Conservation (phyloP, 2,888 invertebrate genomes). For the Nemotelus pantherinus region DNA sequence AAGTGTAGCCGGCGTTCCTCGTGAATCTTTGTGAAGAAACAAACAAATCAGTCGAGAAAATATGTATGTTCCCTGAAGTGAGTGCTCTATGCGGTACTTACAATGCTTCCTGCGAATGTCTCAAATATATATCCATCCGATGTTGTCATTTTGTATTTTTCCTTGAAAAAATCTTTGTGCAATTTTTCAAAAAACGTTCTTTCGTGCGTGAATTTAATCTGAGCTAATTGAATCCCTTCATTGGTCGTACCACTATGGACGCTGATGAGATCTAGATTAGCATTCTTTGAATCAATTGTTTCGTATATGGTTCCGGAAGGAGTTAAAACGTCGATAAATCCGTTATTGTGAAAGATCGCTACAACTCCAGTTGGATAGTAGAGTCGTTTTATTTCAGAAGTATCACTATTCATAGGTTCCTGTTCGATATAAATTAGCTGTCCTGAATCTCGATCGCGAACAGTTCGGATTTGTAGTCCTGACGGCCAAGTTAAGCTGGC, state of each 20-base stretch:
- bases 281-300: not conserved
- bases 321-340: conserved; percentile 21
- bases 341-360: conserved; percentile 26
- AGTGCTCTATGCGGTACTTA: not conserved
- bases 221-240: not conserved
- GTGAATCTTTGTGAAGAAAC: conserved; percentile 22
- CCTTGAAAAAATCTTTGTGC: not conserved
- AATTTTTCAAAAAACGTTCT: not conserved
- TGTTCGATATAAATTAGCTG: conserved; percentile 31
- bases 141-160: conserved; percentile 11
- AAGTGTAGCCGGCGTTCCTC: conserved; percentile 25
- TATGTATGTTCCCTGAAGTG: conserved; percentile 1
- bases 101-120: not conserved
- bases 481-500: conserved; percentile 43
- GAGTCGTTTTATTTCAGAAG: conserved; percentile 31
- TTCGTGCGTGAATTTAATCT: conserved; percentile 7
- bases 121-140: conserved; percentile 22
- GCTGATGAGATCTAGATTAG: not conserved
- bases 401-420: not conserved
- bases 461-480: conserved; percentile 34
- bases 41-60: not conserved
- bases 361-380: conserved; percentile 43
- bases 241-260: not conserved
- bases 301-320: conserved; percentile 42
- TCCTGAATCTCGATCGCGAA: conserved; percentile 16